Base-by-base conservation (phyloP, 92 coral and sea anemone species). In the Siderastrea siderea region DNA sequence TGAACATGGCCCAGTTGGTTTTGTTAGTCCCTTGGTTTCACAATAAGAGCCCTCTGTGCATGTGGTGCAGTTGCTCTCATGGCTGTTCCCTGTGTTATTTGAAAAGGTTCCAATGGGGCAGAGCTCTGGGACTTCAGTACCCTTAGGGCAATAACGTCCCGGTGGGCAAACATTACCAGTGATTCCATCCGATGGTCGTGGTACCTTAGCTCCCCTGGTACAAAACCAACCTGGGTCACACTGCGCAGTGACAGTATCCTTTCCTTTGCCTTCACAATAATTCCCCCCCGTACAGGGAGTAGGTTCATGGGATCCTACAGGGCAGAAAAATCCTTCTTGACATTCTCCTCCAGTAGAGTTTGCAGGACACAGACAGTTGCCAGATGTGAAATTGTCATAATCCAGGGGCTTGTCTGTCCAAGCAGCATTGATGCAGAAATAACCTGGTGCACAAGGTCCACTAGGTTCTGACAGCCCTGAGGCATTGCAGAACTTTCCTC, bases 321-420 rank as follows among this genome's bases (percentile, higher is more conserved):
- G 98, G 48, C 99, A 97, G 92, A 77, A 97, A 66, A 95, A 94
- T 44, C 99, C 99, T 52, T 96, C 95, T 44, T 96, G 98, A 79
- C 99, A 97, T 74, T 97, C 98, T 45, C 99, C 99, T 46, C 99
- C 99, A 43, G 99, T 97, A 14, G 98, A 94, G 71, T 87, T 87
- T 15, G 96, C 90, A 9, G 99, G 99, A 51, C 99, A 97, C 5
- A 97, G 92, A 80, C 99, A 97, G 80, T 95, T 96, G 75, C 98
- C 99, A 14, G 99, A 94, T 45, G 99, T 97, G 63, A 88, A 97
- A 75, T 97, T 97, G 87, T 95, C 95, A 84, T 92, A 95, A 67
- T 97, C 99, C 78, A 81, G 88, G 7, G 99, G 99, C 63, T 81
- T 92, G 71, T 82, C 92, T 68, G 92, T 62, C 95, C 94, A 96